phyloP scores from a whole-genome alignment of 2,888 invertebrate species.

The Protonemura montana region DNA sequence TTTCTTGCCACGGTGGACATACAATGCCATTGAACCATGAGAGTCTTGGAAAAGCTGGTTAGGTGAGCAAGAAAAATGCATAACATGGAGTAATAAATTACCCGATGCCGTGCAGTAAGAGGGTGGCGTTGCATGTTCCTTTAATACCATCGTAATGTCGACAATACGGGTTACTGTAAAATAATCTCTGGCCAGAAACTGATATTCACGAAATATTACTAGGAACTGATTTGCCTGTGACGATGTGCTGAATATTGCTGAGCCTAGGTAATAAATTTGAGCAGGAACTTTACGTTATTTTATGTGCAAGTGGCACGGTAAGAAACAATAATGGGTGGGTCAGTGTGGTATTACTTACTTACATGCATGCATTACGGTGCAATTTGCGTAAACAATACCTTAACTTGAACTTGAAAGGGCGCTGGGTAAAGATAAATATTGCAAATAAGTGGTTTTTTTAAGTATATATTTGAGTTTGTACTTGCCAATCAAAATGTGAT shows the following conservation, averaged over 20 bases:
- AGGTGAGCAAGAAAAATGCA: background rate
- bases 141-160: background rate
- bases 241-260: background rate
- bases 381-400: too few relatives aligned
- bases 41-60: background rate
- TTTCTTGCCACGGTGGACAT: background rate
- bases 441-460: too few relatives aligned
- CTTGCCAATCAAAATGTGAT: too few relatives aligned
- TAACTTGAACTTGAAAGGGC: too few relatives aligned
- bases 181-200: background rate
- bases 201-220: background rate
- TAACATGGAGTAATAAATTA: conserved; percentile 16
- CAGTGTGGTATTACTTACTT: too few relatives aligned
- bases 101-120: background rate
- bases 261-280: background rate
- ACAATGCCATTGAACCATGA: background rate
- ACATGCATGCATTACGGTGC: too few relatives aligned
- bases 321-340: background rate
- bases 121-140: background rate
- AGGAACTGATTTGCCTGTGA: background rate
- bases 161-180: background rate
- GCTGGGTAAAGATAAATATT: too few relatives aligned
- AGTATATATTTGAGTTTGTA: too few relatives aligned
- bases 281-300: background rate
- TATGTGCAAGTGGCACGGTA: background rate